A percentile compares a stretch with the other conserved stretches of the same genome.
Conservation (phyloP, 2,797 vertebrate genomes). For the Odontamblyopus lacepedii region DNA sequence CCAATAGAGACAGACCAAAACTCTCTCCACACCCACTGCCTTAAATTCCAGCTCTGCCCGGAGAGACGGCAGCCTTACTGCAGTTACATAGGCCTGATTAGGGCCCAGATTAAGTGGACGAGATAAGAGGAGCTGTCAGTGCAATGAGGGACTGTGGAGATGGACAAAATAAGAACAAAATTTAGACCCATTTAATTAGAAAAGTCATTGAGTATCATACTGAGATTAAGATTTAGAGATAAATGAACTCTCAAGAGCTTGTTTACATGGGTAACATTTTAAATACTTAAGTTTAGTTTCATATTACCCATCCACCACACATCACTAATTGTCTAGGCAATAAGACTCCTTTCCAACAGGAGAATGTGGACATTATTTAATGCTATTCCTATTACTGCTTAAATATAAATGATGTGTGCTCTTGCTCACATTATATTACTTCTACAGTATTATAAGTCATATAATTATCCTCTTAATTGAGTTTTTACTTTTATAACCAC, state of each 20-base stretch:
- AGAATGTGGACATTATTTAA: not conserved
- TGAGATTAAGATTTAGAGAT: not conserved
- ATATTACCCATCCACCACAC: not conserved
- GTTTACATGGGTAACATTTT: not conserved
- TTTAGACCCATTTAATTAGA: constrained; percentile 32
- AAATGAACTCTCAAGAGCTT: not conserved
- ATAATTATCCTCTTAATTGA: not conserved
- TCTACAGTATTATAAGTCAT: not conserved
- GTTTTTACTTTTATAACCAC: not conserved
- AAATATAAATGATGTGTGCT: not conserved
- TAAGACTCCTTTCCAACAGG: not conserved
- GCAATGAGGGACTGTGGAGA: constrained; percentile 61
- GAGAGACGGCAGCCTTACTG: constrained; percentile 70
- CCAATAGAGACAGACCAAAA: constrained; percentile 75
- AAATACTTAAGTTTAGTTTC: not conserved
- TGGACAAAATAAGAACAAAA: constrained; percentile 60
- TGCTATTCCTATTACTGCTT: not conserved
- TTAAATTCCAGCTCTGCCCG: constrained; percentile 79
- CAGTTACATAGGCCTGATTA: constrained; percentile 73
- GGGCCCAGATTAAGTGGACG: constrained; percentile 77
- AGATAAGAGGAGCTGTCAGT: constrained; percentile 74
- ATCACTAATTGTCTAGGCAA: too few relatives aligned
- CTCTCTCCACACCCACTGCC: constrained; percentile 80
- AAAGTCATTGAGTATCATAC: constrained; percentile 29
- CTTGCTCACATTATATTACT: not conserved